Conservation (phyloP, 37 sponge, comb jelly and placozoan species). For the Aphrocallistes beatrix region DNA sequence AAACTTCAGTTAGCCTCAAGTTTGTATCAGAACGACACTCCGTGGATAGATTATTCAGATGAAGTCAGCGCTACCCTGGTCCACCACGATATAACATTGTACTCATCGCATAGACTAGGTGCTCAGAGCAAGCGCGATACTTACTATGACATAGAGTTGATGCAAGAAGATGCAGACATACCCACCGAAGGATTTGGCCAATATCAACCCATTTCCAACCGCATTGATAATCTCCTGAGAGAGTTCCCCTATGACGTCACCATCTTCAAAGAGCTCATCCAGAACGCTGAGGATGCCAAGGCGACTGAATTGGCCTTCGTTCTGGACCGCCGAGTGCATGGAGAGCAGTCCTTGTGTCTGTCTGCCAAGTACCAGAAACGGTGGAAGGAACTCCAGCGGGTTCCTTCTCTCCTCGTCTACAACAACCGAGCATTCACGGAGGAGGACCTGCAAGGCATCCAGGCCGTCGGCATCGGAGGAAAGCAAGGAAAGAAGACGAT, state of each 20-base stretch:
- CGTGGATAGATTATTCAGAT: not conserved
- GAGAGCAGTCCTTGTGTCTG: conserved; percentile 21
- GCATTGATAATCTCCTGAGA: conserved; percentile 43
- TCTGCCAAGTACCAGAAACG: not conserved
- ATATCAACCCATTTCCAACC: conserved; percentile 47
- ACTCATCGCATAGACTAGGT: not conserved
- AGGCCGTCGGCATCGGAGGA: conserved; percentile 54
- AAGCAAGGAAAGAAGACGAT: conserved; percentile 27
- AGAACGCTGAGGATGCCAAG: conserved; percentile 69
- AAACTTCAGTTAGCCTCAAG: not conserved
- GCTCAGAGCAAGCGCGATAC: not conserved
- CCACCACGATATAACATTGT: not conserved
- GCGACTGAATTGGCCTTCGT: conserved; percentile 55
- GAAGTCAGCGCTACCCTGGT: not conserved
- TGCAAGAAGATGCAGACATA: no score
- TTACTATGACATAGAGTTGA: not conserved
- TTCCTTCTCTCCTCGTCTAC: conserved; percentile 46
- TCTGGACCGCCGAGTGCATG: conserved; percentile 30
- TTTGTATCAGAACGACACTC: not conserved
- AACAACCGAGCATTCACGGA: conserved; percentile 58
- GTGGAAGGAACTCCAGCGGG: conserved; percentile 35
- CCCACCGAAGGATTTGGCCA: conserved; percentile 55
- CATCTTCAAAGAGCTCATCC: conserved; percentile 61
- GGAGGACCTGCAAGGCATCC: conserved; percentile 50
- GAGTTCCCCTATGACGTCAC: conserved; percentile 43